These are phyloP conservation scores for Pampus argenteus DNA, from an alignment of 2,797 vertebrate genomes.

Conservation along the genomic window DNA sequence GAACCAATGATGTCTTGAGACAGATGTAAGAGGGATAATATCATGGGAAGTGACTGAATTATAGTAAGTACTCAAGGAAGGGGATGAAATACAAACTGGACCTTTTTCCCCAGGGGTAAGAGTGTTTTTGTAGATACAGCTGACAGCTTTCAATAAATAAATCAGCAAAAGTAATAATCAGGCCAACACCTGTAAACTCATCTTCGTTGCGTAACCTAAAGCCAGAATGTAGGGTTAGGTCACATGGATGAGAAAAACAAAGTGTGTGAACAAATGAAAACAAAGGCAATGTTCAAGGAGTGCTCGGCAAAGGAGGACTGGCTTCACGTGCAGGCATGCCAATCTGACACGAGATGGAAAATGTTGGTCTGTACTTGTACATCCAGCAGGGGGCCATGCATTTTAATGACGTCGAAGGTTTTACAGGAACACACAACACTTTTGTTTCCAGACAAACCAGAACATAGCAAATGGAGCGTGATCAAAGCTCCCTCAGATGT, in stretches of 20 bases:
- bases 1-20: constrained; percentile 48
- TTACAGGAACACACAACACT: constrained; percentile 24
- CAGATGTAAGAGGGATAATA: constrained; percentile 35
- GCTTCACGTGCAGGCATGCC: constrained; percentile 34
- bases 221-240: constrained; percentile 72
- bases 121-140: constrained; percentile 23
- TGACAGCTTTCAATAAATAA: constrained; percentile 31
- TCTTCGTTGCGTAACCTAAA: constrained; percentile 67
- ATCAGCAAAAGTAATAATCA: constrained; percentile 41
- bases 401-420: constrained; percentile 10
- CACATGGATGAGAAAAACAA: constrained; percentile 67
- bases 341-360: constrained; percentile 23
- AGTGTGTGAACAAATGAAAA: constrained; percentile 43
- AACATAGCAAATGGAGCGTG: constrained; percentile 19
- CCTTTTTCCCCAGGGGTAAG: background rate
- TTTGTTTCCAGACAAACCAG: constrained; percentile 35
- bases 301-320: constrained; percentile 39
- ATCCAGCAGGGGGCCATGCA: constrained; percentile 36
- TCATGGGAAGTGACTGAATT: constrained; percentile 36
- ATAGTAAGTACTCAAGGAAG: constrained; percentile 25
- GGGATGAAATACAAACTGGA: constrained; percentile 21
- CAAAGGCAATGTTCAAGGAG: constrained; percentile 44
- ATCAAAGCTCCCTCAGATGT: constrained; percentile 20
- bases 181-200: constrained; percentile 55
- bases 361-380: constrained; percentile 15